These are phyloP conservation scores for Champsocephalus esox DNA, from an alignment of 2,797 vertebrate species.

Conservation along the genomic window DNA sequence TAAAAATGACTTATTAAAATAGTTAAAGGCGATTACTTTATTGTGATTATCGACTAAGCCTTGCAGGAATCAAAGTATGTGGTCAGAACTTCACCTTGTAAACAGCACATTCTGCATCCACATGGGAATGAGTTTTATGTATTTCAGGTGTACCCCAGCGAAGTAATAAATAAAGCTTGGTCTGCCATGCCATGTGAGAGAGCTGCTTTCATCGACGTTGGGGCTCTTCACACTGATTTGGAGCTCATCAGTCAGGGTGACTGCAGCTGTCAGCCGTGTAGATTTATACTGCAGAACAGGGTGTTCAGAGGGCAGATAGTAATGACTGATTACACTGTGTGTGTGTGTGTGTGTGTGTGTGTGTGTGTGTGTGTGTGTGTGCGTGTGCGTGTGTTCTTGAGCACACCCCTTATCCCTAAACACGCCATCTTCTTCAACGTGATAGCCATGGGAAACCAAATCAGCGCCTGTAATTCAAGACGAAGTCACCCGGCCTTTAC, in stretches of 20 bases:
- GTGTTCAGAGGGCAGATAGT: constrained; percentile 71
- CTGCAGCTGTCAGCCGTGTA: constrained; percentile 70
- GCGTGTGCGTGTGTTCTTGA: constrained; percentile 21
- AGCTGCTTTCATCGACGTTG: constrained; percentile 56
- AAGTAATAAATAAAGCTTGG: constrained; percentile 49
- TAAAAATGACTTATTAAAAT: too few species aligned
- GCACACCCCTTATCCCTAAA: constrained; percentile 60
- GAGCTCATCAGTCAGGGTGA: constrained; percentile 70
- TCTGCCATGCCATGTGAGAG: constrained; percentile 37
- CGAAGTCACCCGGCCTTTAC: constrained; percentile 63
- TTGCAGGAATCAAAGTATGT: background rate
- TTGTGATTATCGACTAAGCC: too few species aligned
- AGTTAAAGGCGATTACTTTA: too few species aligned
- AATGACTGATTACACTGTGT: constrained; percentile 71
- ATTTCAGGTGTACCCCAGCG: constrained; percentile 29
- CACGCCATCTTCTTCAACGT: constrained; percentile 40
- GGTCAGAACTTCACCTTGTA: constrained; percentile 2
- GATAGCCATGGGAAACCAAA: constrained; percentile 80
- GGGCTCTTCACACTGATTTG: constrained; percentile 64
- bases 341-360: background rate
- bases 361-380: too few species aligned
- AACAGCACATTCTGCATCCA: background rate
- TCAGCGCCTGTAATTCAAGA: constrained; percentile 65
- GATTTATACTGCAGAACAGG: constrained; percentile 74
- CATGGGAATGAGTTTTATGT: constrained; percentile 6